Base-by-base conservation (phyloP, 1,140 invertebrate species). In the Leucophenga varia region DNA sequence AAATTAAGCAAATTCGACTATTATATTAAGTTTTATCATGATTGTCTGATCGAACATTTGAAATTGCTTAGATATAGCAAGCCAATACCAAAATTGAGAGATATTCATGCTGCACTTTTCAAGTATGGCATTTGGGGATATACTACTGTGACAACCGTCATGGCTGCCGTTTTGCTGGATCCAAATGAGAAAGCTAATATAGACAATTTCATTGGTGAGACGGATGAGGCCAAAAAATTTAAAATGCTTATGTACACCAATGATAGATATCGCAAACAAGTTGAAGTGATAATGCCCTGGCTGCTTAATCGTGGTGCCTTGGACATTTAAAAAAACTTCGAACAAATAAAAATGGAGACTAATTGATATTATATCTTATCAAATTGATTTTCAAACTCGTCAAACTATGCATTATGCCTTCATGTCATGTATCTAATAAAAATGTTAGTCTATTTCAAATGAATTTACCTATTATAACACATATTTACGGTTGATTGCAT, bases 41-140 rank as follows among this genome's bases (percentile, higher is more conserved):
- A 47, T 16, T 17, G 43, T 14, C 21, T 54, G 2, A 17, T 43
- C 20, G 34, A 54, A 12, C 12, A 13, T 36, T 22, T 54, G 6
- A 47, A 38, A 12, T 18, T 50, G 2, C 42, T 50, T 5, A 43
- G 47, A 12, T 54, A 52, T 34, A 14, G 44, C 1, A 47, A 52
- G 13, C 6, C 14, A 22, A 39, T 76, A 0, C 76, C 76, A 0
- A 76, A 57, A 2, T 28, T 74, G 12, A 47, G 47, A 0, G 55
- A 67, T 1, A 5, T 80, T 2, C 49, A 51, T 10, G 14, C 30
- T 12, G 22, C 22, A 17, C 5, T 49, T 4, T 43, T 17, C n/a
- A 49, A 49, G 31, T 18, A 37, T 41, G 17, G 32, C 9, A 25
- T 37, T 20, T 40, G 42, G 43, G 47, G 22, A 35, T n/a, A 22